Percentiles rank a stretch among this genome's conserved stretches.
Evolutionary conservation across 2,888 invertebrate species (phyloP).

Genomic region (Nyleta sp.): DNA sequence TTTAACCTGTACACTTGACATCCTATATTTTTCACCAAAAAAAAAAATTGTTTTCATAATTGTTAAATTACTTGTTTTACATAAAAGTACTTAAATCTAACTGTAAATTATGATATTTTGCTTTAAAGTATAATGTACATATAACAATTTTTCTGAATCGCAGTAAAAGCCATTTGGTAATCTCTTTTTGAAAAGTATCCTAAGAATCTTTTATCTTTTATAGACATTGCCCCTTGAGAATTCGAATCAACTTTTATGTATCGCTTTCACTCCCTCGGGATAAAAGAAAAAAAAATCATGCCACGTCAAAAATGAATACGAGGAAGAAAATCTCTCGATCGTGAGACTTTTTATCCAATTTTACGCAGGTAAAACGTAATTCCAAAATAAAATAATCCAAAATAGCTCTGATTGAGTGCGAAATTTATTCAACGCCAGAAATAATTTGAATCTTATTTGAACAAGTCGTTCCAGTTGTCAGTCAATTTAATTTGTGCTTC

Average conservation of each 20-base stretch:
- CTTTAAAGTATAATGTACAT: too few relatives aligned
- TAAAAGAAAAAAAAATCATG: background rate
- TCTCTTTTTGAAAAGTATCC: conserved; percentile 5
- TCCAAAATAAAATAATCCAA: too few relatives aligned
- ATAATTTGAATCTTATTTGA: background rate
- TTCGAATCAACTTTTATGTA: background rate
- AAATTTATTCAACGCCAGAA: background rate
- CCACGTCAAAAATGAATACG: background rate
- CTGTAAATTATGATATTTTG: background rate
- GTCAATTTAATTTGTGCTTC: background rate
- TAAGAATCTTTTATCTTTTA: conserved; percentile 3
- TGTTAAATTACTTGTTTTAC: too few relatives aligned
- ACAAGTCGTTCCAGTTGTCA: background rate
- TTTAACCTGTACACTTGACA: too few relatives aligned
- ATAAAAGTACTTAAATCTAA: background rate
- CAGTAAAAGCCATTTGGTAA: background rate
- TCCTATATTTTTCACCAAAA: too few relatives aligned
- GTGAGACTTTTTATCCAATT: too few relatives aligned
- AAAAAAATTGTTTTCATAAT: background rate
- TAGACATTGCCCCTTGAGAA: background rate
- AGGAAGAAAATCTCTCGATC: too few relatives aligned
- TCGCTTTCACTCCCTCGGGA: background rate
- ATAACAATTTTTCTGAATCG: conserved; percentile 3
- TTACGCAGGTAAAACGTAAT: too few relatives aligned
- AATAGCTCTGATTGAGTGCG: too few relatives aligned